Evolutionary conservation across 2,797 vertebrate species (phyloP), one percentile per base, ranked within the genome.

Genomic region (Heterohyrax brucei): DNA sequence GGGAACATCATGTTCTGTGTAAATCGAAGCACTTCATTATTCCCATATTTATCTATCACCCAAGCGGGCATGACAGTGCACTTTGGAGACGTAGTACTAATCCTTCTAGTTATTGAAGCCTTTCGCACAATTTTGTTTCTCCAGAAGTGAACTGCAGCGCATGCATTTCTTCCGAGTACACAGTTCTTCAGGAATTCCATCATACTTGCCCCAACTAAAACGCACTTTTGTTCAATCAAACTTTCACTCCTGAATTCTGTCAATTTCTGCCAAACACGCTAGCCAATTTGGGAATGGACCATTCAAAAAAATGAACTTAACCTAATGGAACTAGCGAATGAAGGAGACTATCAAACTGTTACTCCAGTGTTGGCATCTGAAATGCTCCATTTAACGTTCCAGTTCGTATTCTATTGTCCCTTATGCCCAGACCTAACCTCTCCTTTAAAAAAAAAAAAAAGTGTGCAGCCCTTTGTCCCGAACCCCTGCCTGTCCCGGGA

Each of bases 31-130:
- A 99, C 99, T 1, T 99, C 99, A 93, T 99, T 99, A 78, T 95
- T 93, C 48, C 99, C 99, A 66, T 99, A 99, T 73, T 98, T 98
- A 96, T 99, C 99, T 73, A 99, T 99, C 81, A 99, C 99, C 99
- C 99, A 99, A 9, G 99, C 99, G 1, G 99, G 99, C 99, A 99
- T 99, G 1, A 99, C 73, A 3, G 93, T 98, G 64, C 73, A 97
- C 81, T 98, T 95, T 4, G 66, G 89, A 30, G 86, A 93, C 19
- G 98, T 98, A 3, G 97, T 97, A 28, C 98, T 98, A 82, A 99
- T 96, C 48, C 70, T 93, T 89, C 98, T 98, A 7, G 30, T 53
- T 1, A 75, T 92, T 0, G 88, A 24, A 50, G 53, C 53, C 46
- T 68, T 93, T 5, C 3, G 77, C 26, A 75, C 21, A 82, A 30